Evolutionary conservation across 2,797 vertebrate species (phyloP).

Genomic region (Pogonophryne albipinna): DNA sequence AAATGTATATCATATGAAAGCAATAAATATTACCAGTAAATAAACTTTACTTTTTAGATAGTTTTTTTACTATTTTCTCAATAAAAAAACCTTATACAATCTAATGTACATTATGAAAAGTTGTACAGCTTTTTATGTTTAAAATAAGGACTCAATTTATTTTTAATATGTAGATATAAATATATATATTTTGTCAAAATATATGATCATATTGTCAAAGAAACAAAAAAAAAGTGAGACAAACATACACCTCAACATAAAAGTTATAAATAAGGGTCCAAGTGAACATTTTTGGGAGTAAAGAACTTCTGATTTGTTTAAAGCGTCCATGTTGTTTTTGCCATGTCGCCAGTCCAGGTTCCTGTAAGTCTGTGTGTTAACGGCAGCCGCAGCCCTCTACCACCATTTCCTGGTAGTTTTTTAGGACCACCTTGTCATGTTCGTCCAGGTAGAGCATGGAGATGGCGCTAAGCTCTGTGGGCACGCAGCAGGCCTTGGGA

Average conservation of each 20-base stretch:
- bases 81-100: constrained; percentile 87
- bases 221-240: constrained; percentile 86
- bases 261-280: constrained; percentile 99
- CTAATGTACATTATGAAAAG: constrained; percentile 90
- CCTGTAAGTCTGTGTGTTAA: constrained; percentile 74
- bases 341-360: constrained; percentile 57
- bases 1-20: constrained; percentile 80
- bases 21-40: constrained; percentile 90
- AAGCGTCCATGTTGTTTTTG: constrained; percentile 58
- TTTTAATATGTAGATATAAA: constrained; percentile 99
- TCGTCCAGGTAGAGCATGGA: constrained; percentile 99
- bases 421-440: constrained; percentile 99
- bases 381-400: constrained; percentile 99
- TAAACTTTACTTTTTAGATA: constrained; percentile 83
- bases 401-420: constrained; percentile 99
- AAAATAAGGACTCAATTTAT: constrained; percentile 99
- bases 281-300: constrained; percentile 82
- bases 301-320: constrained; percentile 68
- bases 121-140: constrained; percentile 93
- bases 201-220: constrained; percentile 99
- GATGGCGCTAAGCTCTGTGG: constrained; percentile 98
- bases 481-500: constrained; percentile 98
- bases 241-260: constrained; percentile 96
- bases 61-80: constrained; percentile 85
- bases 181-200: constrained; percentile 99